phyloP scores from a whole-genome alignment of 1,140 invertebrate species.

The Aphis gossypii region DNA sequence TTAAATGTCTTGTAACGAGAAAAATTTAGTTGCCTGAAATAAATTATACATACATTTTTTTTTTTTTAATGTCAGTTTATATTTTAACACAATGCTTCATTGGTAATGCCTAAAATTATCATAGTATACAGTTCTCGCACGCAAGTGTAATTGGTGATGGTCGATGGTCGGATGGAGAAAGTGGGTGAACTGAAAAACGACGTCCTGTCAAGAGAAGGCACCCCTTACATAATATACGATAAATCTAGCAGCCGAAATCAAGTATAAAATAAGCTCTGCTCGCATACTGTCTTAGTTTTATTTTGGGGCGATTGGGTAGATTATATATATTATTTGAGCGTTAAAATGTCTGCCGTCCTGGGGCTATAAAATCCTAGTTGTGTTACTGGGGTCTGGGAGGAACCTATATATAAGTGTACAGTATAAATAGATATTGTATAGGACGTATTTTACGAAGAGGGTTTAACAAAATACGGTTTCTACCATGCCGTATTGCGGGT shows the following conservation, averaged over 20 bases:
- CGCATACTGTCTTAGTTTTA: not conserved
- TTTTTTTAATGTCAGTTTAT: not conserved
- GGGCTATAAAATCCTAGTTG: slow-evolving; percentile 2
- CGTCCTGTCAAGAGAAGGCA: not conserved
- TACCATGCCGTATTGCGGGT: not conserved
- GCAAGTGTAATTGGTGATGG: not conserved
- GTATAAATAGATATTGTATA: not conserved
- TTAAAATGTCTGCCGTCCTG: not conserved
- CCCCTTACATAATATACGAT: not conserved
- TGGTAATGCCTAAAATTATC: not conserved
- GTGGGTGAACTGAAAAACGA: not conserved
- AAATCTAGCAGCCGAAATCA: not conserved
- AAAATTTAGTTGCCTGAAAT: not conserved
- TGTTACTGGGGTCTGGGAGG: not conserved
- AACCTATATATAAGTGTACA: not conserved
- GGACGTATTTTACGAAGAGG: not conserved
- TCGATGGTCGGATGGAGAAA: not conserved
- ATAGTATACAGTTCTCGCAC: not conserved
- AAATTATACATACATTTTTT: not conserved
- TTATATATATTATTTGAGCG: slow-evolving; percentile 1
- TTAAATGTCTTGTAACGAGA: not conserved
- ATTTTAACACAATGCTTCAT: not conserved
- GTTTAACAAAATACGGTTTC: not conserved
- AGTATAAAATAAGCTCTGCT: not conserved
- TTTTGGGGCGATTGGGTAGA: not conserved